Base-by-base conservation (phyloP, 2,797 vertebrate species). In the Ctenopoma kingsleyae region DNA sequence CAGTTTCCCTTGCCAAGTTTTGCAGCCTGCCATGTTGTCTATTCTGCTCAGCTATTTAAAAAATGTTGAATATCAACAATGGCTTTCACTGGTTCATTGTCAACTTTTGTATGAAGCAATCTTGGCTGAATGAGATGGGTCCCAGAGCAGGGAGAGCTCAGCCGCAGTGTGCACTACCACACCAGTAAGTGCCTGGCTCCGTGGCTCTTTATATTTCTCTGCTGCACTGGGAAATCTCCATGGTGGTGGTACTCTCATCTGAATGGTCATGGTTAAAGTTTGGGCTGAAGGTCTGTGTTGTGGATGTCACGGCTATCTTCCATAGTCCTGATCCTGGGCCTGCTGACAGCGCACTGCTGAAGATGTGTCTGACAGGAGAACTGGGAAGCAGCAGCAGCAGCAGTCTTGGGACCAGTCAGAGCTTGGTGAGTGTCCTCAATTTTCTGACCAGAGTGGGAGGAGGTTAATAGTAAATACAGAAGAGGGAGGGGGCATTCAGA, bases 1-100 rank as follows among this genome's bases (percentile, higher is more conserved):
- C 96, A 95, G 92, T 93, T 93, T 94, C 94, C 96, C 96, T 94
- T 87, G 93, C 97, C 97, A 96, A 97, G 96, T 97, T 98, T 99
- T 98, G 94, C 93, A 91, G 94, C 89, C 84, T 94, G 94, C 97
- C 96, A 97, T 96, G 96, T 97, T 98, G 97, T 98, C 96, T 96
- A 95, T 95, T 96, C 96, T 96, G 95, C 95, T 96, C 96, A 96
- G 96, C 97, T 98, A 97, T 99, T 98, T 96, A 95, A 96, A 97
- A 99, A 98, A 98, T 96, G 97, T 97, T 95, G 97, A 98, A 98
- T 98, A 98, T 98, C 97, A 98, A 98, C 98, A 99, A 98, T 97
- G 95, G 96, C 95, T 97, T 97, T 97, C 95, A 95, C 92, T 94
- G 93, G 86, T 92, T 94, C 94, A 99, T 98, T 99, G 97, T 99